Percentiles rank a stretch among this genome's conserved stretches.
These are phyloP conservation scores for Sepioteuthis lessoniana DNA, from an alignment of 2,888 invertebrate genomes.

Conservation along the genomic window DNA sequence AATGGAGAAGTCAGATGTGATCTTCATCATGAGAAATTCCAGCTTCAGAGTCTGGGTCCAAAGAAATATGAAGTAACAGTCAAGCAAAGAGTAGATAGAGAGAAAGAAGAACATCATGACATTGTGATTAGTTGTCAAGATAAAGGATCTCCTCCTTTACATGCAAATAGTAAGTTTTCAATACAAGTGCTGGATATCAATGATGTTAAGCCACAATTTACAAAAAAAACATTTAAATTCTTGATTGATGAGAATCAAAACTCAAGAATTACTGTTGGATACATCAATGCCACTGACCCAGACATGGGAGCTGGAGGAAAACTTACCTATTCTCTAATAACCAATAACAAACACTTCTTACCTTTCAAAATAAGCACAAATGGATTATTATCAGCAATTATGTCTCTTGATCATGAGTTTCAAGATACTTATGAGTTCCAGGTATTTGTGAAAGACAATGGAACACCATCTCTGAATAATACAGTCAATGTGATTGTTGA, in stretches of 20 bases:
- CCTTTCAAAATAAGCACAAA: background rate
- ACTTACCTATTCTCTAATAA: background rate
- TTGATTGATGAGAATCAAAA: background rate
- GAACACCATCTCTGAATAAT: slow-evolving; percentile 1
- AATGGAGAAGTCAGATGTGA: background rate
- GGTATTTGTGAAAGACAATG: background rate
- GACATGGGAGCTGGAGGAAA: slow-evolving; percentile 33
- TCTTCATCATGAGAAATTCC: slow-evolving; percentile 9
- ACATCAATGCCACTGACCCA: slow-evolving; percentile 14
- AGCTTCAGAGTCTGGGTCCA: background rate
- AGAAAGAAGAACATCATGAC: background rate
- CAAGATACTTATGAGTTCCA: slow-evolving; percentile 6
- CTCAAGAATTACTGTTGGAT: slow-evolving; percentile 11
- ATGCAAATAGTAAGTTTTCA: background rate
- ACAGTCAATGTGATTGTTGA: slow-evolving; percentile 13
- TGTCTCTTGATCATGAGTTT: slow-evolving; percentile 23
- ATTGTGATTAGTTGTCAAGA: background rate
- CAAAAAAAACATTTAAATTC: background rate
- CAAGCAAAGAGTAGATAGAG: background rate
- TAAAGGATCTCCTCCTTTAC: background rate
- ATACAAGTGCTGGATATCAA: background rate
- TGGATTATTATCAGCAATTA: slow-evolving; percentile 1
- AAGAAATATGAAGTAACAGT: background rate
- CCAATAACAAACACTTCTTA: slow-evolving; percentile 21
- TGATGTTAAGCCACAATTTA: background rate